Evolutionary conservation across 2,113 vertebrate species (phyloP), one percentile per base, ranked within the genome.

Genomic region (Bucco capensis): DNA sequence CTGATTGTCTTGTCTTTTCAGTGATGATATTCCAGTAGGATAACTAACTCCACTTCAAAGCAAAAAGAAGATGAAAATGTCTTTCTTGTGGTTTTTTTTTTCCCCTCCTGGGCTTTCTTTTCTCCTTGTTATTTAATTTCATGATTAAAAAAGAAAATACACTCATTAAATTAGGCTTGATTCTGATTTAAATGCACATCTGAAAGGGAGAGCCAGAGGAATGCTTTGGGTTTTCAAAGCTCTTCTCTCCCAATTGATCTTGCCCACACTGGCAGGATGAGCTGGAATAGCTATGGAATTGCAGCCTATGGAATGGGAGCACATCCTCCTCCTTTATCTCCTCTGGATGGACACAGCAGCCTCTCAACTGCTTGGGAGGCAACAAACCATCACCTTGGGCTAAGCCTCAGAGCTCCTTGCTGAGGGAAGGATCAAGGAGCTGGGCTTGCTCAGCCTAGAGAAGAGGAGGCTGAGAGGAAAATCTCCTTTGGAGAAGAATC

Each of bases 231-330:
- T 93, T 97, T 96, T 96, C 91, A 93, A 97, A 97, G 95, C 92
- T 96, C 93, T 96, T 97, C 96, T 96, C 96, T 96, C 93, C 85
- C 94, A 97, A 97, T 95, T 97, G 96, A 97, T 97, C 96, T 97
- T 96, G 94, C 96, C 88, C 95, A 93, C 96, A 97, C 93, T 28
- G 53, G 88, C 93, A 89, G 97, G 97, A 96, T 97, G 97, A 97
- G 97, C 90, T 96, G 96, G n/a, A n/a, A n/a, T n/a, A n/a, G n/a
- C n/a, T n/a, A n/a, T n/a, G n/a, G n/a, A n/a, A n/a, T n/a, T n/a
- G n/a, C n/a, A n/a, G n/a, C n/a, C 94, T 96, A 80, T 83, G 96
- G 97, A 97, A 97, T 97, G 96, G 94, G 74, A 97, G 97, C 97
- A 96, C 81, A 89, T 94, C 97, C 97, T 98, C 97, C 97, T 97